A percentile compares a stretch with the other conserved stretches of the same genome.
Conservation (phyloP, 1,140 invertebrate species). For the Elysia chlorotica region DNA sequence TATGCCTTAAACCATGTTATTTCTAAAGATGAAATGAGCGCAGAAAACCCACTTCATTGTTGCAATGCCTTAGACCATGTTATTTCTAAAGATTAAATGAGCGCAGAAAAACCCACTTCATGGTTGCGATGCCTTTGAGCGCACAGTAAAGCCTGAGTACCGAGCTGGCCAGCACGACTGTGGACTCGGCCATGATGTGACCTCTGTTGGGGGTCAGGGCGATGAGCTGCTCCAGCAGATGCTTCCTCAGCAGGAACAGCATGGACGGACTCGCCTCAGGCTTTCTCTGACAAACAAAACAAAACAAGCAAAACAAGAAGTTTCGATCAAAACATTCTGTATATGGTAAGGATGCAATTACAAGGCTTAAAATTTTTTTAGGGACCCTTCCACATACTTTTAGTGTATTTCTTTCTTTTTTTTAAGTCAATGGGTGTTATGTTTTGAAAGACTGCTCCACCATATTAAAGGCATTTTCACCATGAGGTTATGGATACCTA, state of each 20-base stretch:
- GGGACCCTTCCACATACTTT: too few relatives aligned
- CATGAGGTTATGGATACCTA: too few relatives aligned
- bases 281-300: conserved; percentile 68
- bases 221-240: conserved; percentile 74
- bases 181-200: conserved; percentile 67
- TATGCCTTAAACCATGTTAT: not conserved
- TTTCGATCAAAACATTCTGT: not conserved
- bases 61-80: not conserved
- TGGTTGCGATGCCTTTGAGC: conserved; percentile 86
- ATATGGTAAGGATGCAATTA: not conserved
- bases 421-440: too few relatives aligned
- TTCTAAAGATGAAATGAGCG: not conserved
- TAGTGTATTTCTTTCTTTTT: too few relatives aligned
- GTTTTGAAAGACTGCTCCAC: too few relatives aligned
- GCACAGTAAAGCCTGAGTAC: conserved; percentile 85
- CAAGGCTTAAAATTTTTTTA: not conserved
- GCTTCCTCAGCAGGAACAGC: conserved; percentile 77
- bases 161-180: conserved; percentile 67
- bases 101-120: conserved; percentile 72
- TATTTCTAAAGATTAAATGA: not conserved
- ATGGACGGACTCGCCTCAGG: conserved; percentile 71
- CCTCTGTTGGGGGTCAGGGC: conserved; percentile 62
- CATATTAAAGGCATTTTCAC: too few relatives aligned
- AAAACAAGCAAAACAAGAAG: not conserved
- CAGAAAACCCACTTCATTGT: conserved; percentile 2